Evolutionary conservation across 2,797 vertebrate genomes (phyloP).

Genomic region (Sternarchorhynchus goeldii): DNA sequence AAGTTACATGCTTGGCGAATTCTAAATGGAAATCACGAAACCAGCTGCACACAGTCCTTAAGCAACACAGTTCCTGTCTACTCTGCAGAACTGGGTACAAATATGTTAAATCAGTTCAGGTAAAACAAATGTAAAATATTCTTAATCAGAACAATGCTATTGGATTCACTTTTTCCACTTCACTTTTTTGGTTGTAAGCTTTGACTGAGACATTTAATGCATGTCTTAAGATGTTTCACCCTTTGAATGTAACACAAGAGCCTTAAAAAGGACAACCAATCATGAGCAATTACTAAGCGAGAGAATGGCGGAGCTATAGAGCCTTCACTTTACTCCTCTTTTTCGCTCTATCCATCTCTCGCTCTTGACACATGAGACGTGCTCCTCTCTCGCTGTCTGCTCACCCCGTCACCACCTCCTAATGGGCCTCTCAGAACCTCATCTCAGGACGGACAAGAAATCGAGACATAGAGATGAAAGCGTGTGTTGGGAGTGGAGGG

Average conservation of each 20-base stretch:
- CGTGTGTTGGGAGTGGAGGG: no score
- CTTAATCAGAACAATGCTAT: background rate
- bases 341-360: background rate
- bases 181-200: background rate
- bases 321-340: background rate
- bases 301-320: background rate
- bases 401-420: slow-evolving; percentile 24
- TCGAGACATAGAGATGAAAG: no score
- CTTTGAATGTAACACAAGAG: background rate
- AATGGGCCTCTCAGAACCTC: slow-evolving; percentile 19
- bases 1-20: no score
- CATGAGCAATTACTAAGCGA: slow-evolving; percentile 3
- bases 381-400: background rate
- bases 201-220: background rate
- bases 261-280: slow-evolving; percentile 8
- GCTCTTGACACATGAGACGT: no score
- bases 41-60: background rate
- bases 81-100: background rate
- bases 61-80: background rate
- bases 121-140: no score
- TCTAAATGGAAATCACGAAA: no score
- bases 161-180: background rate
- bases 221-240: background rate
- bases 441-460: background rate
- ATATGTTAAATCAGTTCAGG: background rate